These are phyloP conservation scores for Chloroclystis v-ata DNA, from an alignment of 2,888 invertebrate genomes.

Conservation along the genomic window DNA sequence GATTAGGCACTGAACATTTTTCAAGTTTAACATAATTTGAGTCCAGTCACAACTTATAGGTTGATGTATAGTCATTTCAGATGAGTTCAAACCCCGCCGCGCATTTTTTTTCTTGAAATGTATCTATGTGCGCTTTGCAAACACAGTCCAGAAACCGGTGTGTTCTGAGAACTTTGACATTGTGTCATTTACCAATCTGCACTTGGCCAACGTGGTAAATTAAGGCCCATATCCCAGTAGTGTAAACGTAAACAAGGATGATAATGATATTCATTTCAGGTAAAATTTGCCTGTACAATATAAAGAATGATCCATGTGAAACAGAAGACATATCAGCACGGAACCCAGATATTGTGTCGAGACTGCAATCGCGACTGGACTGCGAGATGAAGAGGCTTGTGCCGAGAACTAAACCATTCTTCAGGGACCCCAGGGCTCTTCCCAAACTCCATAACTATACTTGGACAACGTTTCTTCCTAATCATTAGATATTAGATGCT, in stretches of 20 bases:
- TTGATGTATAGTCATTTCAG: too few species aligned
- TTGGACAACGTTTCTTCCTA: conserved; percentile 48
- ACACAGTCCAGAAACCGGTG: too few species aligned
- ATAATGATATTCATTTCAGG: conserved; percentile 9
- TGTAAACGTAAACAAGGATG: too few species aligned
- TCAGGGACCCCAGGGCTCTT: conserved; percentile 45
- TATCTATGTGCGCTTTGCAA: too few species aligned
- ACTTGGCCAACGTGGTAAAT: too few species aligned
- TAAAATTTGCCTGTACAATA: conserved; percentile 52
- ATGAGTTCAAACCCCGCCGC: too few species aligned
- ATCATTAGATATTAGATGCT: background rate
- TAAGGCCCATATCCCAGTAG: too few species aligned
- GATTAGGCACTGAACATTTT: background rate
- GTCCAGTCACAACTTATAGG: too few species aligned
- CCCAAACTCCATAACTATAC: conserved; percentile 54
- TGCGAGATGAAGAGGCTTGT: conserved; percentile 43
- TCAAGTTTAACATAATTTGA: too few species aligned
- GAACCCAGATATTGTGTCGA: conserved; percentile 42
- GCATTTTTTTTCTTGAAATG: too few species aligned
- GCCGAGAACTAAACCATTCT: conserved; percentile 42
- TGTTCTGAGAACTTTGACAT: too few species aligned
- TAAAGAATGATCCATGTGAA: conserved; percentile 62
- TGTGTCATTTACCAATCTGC: too few species aligned
- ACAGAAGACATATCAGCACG: conserved; percentile 42
- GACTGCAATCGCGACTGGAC: conserved; percentile 36